A percentile compares a stretch with the other conserved stretches of the same genome.
Evolutionary conservation across 1,140 invertebrate genomes (phyloP).

Genomic region (Penaeus japonicus): DNA sequence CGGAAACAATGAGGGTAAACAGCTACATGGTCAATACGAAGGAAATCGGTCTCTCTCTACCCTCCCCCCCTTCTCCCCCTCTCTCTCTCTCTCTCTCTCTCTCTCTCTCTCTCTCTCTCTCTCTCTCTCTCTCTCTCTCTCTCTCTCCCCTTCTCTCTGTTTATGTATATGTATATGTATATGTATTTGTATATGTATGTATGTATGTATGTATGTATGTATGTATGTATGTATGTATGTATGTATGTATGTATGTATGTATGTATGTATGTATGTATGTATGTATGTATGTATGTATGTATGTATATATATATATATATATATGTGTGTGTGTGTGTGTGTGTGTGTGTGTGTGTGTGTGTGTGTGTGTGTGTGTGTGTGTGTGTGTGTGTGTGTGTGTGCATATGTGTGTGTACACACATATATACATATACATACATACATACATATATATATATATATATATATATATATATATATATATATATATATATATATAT

Average conservation of each 20-base stretch:
- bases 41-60: no score
- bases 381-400: constrained; percentile 1
- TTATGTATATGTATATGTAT: not conserved
- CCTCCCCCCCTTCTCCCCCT: no score
- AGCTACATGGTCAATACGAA: no score
- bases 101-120: no score
- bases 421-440: no score
- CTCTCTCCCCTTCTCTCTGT: no score
- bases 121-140: no score
- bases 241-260: not conserved
- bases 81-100: no score
- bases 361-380: not conserved
- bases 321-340: not conserved
- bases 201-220: not conserved
- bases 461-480: no score
- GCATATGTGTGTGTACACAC: not conserved
- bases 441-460: no score
- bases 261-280: not conserved
- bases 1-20: no score
- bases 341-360: not conserved
- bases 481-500: no score
- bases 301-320: not conserved
- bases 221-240: not conserved
- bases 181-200: not conserved
- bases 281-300: not conserved